phyloP scores from a whole-genome alignment of 2,888 invertebrate genomes.

The Salticus scenicus region DNA sequence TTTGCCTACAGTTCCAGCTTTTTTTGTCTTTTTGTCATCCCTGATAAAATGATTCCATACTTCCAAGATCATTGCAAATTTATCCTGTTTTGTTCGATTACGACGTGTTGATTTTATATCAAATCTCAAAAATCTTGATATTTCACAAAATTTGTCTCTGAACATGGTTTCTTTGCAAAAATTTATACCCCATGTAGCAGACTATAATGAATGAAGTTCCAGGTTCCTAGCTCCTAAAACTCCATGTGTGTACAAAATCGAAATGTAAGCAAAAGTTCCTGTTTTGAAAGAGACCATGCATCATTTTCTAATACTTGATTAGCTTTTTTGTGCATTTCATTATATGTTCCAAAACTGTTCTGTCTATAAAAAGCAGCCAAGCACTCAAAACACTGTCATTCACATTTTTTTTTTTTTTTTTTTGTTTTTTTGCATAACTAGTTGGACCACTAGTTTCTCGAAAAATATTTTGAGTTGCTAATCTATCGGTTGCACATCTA shows the following conservation, averaged over 20 bases:
- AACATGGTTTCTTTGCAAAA: not conserved
- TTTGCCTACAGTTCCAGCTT: no score
- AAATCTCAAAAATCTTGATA: not conserved
- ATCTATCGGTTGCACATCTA: not conserved
- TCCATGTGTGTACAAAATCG: slow-evolving; percentile 1
- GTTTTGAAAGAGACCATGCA: not conserved
- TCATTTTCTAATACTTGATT: not conserved
- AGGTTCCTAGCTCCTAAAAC: not conserved
- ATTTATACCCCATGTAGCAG: not conserved
- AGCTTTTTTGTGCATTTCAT: no score
- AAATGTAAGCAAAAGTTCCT: not conserved
- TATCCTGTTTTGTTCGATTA: not conserved
- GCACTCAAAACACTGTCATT: no score
- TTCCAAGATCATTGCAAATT: not conserved
- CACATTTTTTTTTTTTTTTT: no score
- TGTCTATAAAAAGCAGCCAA: no score
- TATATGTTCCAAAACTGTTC: no score
- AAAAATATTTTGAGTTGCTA: no score
- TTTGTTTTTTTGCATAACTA: no score
- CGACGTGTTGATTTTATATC: not conserved
- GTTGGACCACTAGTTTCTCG: no score
- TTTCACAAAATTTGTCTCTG: slow-evolving; percentile 1
- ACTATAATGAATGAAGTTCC: slow-evolving; percentile 4
- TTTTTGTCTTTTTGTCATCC: no score
- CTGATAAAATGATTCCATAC: not conserved